Conservation (phyloP, 2,113 vertebrate species). For the Ranitomeya imitator region DNA sequence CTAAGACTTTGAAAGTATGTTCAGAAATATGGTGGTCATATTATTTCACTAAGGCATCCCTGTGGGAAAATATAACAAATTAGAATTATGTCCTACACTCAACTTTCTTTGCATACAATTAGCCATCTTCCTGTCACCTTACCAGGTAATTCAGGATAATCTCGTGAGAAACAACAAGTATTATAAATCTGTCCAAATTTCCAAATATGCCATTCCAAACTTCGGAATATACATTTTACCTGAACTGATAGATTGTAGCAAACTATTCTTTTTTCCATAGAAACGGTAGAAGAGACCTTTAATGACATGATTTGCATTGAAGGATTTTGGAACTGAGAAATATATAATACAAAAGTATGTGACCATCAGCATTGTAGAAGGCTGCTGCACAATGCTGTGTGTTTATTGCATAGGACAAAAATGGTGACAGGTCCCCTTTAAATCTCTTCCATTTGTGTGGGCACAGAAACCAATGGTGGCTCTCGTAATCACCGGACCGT, state of each 20-base stretch:
- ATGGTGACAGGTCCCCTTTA: background rate
- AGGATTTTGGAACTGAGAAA: background rate
- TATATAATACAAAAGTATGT: background rate
- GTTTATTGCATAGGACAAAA: background rate
- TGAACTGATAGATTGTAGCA: background rate
- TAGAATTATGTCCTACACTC: too few relatives aligned
- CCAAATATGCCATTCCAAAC: too few relatives aligned
- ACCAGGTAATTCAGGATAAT: too few relatives aligned
- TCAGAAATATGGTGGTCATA: too few relatives aligned
- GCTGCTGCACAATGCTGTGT: background rate
- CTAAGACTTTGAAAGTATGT: too few relatives aligned
- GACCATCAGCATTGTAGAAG: background rate
- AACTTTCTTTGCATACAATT: too few relatives aligned
- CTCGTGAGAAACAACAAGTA: too few relatives aligned
- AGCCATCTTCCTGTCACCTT: too few relatives aligned
- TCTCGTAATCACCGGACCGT: background rate
- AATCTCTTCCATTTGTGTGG: background rate
- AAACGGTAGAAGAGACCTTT: background rate
- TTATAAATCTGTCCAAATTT: too few relatives aligned
- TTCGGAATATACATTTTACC: background rate
- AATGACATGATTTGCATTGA: background rate
- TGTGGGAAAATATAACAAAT: too few relatives aligned
- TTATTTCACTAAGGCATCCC: too few relatives aligned
- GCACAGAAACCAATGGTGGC: background rate
- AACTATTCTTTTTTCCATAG: background rate